A percentile compares a stretch with the other conserved stretches of the same genome.
Conservation (phyloP, 1,140 invertebrate genomes). For the Agrilus planipennis region DNA sequence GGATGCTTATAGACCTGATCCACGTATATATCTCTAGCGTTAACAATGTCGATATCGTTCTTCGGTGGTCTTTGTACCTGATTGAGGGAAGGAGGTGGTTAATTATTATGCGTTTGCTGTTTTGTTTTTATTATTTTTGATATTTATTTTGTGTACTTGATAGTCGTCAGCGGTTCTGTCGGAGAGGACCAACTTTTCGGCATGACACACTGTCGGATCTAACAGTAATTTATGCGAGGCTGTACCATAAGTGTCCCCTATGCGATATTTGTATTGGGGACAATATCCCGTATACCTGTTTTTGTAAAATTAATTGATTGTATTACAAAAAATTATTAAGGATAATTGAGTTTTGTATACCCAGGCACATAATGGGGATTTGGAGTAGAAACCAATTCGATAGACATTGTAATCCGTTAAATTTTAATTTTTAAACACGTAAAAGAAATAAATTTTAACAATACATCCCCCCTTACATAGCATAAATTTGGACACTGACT, state of each 20-base stretch:
- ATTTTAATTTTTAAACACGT: slow-evolving; percentile 4
- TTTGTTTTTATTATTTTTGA: not conserved
- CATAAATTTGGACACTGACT: no score
- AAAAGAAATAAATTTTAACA: not conserved
- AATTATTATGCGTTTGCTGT: slow-evolving; percentile 3
- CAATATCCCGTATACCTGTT: slow-evolving; percentile 61
- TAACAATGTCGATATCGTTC: slow-evolving; percentile 48
- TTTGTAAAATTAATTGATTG: not conserved
- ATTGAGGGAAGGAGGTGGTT: slow-evolving; percentile 6
- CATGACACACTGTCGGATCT: slow-evolving; percentile 56
- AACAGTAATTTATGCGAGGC: slow-evolving; percentile 56
- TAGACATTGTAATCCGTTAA: slow-evolving; percentile 21
- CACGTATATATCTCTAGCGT: slow-evolving; percentile 43
- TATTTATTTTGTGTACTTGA: slow-evolving; percentile 35
- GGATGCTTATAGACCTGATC: slow-evolving; percentile 56
- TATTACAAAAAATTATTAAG: not conserved
- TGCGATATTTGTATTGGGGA: slow-evolving; percentile 55
- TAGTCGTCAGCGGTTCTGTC: slow-evolving; percentile 46
- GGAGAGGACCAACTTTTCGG: slow-evolving; percentile 52
- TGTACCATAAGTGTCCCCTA: slow-evolving; percentile 57
- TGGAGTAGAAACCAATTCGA: slow-evolving; percentile 35
- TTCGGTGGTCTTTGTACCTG: slow-evolving; percentile 45
- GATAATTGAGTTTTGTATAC: slow-evolving; percentile 29
- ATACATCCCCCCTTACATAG: no score
- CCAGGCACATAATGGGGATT: slow-evolving; percentile 47